Conservation (phyloP, 1,140 invertebrate species). For the Caerostris extrusa region DNA sequence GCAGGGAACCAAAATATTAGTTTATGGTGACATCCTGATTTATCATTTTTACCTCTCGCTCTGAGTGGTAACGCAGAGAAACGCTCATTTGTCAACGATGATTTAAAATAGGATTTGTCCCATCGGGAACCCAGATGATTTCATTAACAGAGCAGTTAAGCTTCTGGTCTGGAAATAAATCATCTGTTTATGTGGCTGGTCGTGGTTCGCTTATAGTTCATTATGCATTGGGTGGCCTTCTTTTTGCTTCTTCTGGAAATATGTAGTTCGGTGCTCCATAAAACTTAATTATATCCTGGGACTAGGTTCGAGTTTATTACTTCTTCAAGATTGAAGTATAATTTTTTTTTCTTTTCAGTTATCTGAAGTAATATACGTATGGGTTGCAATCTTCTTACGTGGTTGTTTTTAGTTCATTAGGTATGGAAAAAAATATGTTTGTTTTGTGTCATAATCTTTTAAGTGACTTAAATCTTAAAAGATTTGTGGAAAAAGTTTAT, state of each 20-base stretch:
- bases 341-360: no score
- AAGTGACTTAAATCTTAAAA: no score
- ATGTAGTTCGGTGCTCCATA: not conserved
- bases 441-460: no score
- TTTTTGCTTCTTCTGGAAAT: not conserved
- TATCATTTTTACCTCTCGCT: slow-evolving; percentile 1
- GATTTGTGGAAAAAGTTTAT: no score
- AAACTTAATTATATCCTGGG: not conserved
- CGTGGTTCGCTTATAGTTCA: not conserved
- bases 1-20: slow-evolving; percentile 3
- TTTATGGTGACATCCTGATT: not conserved
- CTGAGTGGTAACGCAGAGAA: not conserved
- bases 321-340: no score
- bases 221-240: not conserved
- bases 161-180: not conserved
- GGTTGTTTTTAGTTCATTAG: no score
- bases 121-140: not conserved
- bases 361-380: no score
- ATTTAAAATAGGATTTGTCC: slow-evolving; percentile 1
- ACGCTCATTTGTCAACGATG: slow-evolving; percentile 16
- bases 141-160: not conserved
- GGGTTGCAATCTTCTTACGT: no score
- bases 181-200: not conserved
- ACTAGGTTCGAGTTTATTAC: not conserved
- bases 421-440: no score